These are phyloP conservation scores for Bombus breviceps DNA, from an alignment of 1,140 invertebrate genomes.

Conservation along the genomic window DNA sequence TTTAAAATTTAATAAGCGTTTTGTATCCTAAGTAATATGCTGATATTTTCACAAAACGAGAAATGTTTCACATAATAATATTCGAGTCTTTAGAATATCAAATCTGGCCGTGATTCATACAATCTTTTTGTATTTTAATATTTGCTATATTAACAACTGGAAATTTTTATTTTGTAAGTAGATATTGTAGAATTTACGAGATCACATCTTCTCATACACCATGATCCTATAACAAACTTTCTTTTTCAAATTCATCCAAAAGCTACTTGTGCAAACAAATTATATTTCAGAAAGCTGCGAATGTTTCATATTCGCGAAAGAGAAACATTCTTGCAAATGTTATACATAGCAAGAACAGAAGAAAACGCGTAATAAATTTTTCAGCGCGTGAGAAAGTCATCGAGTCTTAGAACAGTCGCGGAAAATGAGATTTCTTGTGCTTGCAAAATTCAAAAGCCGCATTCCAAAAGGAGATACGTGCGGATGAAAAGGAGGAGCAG, in stretches of 20 bases:
- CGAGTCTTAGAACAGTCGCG: conserved; percentile 7
- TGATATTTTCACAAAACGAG: too few species aligned
- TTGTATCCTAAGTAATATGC: background rate
- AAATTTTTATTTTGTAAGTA: background rate
- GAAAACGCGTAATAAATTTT: conserved; percentile 59
- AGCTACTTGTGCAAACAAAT: background rate
- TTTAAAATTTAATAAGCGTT: too few species aligned
- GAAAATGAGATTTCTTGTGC: conserved; percentile 59
- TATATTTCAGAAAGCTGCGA: too few species aligned
- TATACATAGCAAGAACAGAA: conserved; percentile 15
- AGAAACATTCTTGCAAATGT: conserved; percentile 18
- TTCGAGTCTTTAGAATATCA: too few species aligned
- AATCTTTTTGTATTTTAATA: too few species aligned
- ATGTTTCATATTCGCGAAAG: background rate
- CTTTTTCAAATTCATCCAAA: background rate
- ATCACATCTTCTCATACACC: too few species aligned
- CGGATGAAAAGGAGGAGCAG: background rate
- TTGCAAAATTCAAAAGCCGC: conserved; percentile 63
- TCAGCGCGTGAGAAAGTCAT: conserved; percentile 1
- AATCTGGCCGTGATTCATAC: too few species aligned
- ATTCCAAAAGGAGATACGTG: background rate
- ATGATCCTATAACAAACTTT: background rate
- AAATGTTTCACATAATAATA: too few species aligned
- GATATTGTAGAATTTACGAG: background rate
- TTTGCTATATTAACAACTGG: background rate